Percentiles rank a stretch among this genome's conserved stretches.
Conservation (phyloP, 2,888 invertebrate species). For the Crematogaster levior region DNA sequence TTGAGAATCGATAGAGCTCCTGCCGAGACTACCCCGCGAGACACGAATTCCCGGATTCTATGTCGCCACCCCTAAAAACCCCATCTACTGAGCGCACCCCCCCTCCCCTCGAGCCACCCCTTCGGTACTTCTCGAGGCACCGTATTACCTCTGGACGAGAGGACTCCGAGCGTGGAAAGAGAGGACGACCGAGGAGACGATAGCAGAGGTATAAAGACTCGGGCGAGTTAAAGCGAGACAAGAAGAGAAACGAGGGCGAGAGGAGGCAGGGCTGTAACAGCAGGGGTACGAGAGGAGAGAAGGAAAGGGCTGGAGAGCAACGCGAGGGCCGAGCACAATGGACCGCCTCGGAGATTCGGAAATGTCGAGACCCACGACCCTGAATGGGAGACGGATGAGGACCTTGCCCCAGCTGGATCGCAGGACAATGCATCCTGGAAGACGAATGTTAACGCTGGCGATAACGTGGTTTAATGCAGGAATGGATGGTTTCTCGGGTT, state of each 20-base stretch:
- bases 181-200: conserved; percentile 64
- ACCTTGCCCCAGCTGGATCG: conserved; percentile 79
- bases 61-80: conserved; percentile 78
- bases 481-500: conserved; percentile 65
- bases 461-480: conserved; percentile 64
- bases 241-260: conserved; percentile 58
- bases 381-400: conserved; percentile 84
- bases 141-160: conserved; percentile 76
- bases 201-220: conserved; percentile 38
- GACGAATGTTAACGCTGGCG: conserved; percentile 80
- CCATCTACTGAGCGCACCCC: conserved; percentile 74
- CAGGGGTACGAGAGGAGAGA: conserved; percentile 45
- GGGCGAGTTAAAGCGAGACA: conserved; percentile 43
- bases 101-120: conserved; percentile 71
- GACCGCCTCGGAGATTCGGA: conserved; percentile 82
- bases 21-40: conserved; percentile 77
- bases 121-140: conserved; percentile 69
- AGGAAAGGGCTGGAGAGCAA: conserved; percentile 60
- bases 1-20: conserved; percentile 82
- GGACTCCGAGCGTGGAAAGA: conserved; percentile 66
- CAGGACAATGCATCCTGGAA: conserved; percentile 80
- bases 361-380: conserved; percentile 81
- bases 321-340: conserved; percentile 78
- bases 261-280: conserved; percentile 16
- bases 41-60: conserved; percentile 81